Conservation (phyloP, 2,797 vertebrate species). For the Lagodon rhomboides region DNA sequence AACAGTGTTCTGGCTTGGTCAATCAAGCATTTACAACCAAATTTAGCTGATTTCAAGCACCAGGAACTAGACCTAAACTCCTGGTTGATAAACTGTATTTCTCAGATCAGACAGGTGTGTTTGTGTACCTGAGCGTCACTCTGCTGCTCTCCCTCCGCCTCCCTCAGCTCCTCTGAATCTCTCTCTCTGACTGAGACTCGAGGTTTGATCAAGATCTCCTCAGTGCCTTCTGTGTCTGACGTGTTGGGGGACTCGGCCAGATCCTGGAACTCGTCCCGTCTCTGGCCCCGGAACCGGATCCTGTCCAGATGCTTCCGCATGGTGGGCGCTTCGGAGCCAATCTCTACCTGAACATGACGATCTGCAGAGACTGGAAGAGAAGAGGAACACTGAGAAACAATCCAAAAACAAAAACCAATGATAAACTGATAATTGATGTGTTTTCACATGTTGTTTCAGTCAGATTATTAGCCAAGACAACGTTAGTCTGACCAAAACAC, state of each 20-base stretch:
- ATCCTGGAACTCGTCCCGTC: constrained; percentile 95
- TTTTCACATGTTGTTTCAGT: background rate
- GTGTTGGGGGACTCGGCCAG: constrained; percentile 94
- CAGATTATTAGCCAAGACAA: too few species aligned
- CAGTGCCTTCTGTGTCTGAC: constrained; percentile 94
- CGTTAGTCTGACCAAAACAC: background rate
- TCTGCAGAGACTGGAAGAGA: constrained; percentile 70
- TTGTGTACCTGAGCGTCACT: constrained; percentile 62
- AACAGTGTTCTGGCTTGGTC: too few species aligned
- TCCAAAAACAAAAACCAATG: background rate
- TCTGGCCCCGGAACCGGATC: constrained; percentile 96
- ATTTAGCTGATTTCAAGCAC: background rate
- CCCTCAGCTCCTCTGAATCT: constrained; percentile 90
- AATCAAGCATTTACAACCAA: too few species aligned
- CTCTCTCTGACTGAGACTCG: constrained; percentile 83
- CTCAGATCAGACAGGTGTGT: background rate
- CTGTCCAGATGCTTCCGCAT: constrained; percentile 96
- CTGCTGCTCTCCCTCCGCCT: constrained; percentile 81
- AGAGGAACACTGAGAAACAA: background rate
- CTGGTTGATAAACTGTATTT: background rate
- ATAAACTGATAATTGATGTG: background rate
- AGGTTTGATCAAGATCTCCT: constrained; percentile 88
- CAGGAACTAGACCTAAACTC: background rate
- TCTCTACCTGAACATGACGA: constrained; percentile 92
- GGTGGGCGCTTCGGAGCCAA: constrained; percentile 85